phyloP scores from a whole-genome alignment of 1,140 invertebrate genomes.

The Pseudomyrmex gracilis region DNA sequence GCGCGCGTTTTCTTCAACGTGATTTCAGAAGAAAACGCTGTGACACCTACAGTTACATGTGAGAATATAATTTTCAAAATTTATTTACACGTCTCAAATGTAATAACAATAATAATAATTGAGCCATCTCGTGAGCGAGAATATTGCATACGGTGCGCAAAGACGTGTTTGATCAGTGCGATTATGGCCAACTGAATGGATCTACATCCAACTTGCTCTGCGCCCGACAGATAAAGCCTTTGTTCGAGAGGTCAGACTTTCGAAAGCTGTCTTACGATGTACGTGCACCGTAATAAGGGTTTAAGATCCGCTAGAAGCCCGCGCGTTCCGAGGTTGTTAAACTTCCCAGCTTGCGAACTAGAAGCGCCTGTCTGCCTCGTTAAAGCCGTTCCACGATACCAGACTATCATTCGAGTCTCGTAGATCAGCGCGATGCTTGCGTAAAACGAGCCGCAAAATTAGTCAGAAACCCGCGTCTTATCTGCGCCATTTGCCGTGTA shows the following conservation, averaged over 20 bases:
- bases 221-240: slow-evolving; percentile 59
- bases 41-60: too few relatives aligned
- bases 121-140: background rate
- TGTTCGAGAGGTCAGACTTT: slow-evolving; percentile 72
- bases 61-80: background rate
- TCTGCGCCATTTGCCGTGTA: slow-evolving; percentile 7
- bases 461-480: slow-evolving; percentile 27
- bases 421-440: slow-evolving; percentile 42
- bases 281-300: slow-evolving; percentile 67
- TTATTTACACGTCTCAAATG: background rate
- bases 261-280: slow-evolving; percentile 65
- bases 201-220: slow-evolving; percentile 55
- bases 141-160: slow-evolving; percentile 1
- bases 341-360: slow-evolving; percentile 70
- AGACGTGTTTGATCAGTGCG: slow-evolving; percentile 35
- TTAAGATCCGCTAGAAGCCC: slow-evolving; percentile 66
- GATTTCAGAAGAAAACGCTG: background rate
- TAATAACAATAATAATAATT: background rate
- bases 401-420: slow-evolving; percentile 46
- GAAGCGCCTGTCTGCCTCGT: slow-evolving; percentile 70
- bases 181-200: slow-evolving; percentile 45
- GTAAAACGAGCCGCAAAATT: slow-evolving; percentile 52
- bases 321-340: slow-evolving; percentile 60
- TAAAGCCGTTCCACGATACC: slow-evolving; percentile 66
- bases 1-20: background rate